Evolutionary conservation across 2,113 vertebrate species (phyloP).

Genomic region (Hystrix brachyura): DNA sequence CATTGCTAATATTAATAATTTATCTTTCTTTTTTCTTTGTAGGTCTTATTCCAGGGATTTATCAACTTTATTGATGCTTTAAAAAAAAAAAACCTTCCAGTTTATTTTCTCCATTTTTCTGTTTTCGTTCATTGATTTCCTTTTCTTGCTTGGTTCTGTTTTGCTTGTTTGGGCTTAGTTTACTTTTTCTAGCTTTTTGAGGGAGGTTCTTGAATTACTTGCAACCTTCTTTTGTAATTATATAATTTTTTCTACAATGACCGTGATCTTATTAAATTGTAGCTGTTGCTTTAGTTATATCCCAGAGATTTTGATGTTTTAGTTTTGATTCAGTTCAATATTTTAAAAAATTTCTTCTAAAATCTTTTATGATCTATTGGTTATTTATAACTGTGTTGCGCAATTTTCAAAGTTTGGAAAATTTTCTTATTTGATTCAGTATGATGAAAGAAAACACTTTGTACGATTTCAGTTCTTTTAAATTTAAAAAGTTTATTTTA

Average conservation of each 20-base stretch:
- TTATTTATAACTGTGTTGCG: constrained; percentile 8
- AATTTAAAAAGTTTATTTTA: constrained; percentile 22
- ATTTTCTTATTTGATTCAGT: not conserved
- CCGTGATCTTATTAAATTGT: not conserved
- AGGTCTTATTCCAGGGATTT: not conserved
- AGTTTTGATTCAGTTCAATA: constrained; percentile 10
- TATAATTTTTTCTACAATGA: not conserved
- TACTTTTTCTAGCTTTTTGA: not conserved
- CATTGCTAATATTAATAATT: not conserved
- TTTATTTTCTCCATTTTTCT: not conserved
- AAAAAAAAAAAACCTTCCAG: not conserved
- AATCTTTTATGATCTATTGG: not conserved
- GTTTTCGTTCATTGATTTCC: not conserved
- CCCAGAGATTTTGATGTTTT: not conserved
- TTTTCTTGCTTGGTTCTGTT: not conserved
- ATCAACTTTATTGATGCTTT: not conserved
- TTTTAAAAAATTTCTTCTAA: not conserved
- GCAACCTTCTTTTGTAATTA: not conserved
- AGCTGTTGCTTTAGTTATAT: not conserved
- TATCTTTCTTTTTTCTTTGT: not conserved
- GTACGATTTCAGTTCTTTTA: not conserved
- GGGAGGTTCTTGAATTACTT: not conserved
- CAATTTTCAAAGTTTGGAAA: not conserved
- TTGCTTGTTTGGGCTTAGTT: not conserved
- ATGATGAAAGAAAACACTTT: not conserved